Evolutionary conservation across 2,797 vertebrate genomes (phyloP), one percentile per base, ranked within the genome.

Genomic region (Graptemys geographica): DNA sequence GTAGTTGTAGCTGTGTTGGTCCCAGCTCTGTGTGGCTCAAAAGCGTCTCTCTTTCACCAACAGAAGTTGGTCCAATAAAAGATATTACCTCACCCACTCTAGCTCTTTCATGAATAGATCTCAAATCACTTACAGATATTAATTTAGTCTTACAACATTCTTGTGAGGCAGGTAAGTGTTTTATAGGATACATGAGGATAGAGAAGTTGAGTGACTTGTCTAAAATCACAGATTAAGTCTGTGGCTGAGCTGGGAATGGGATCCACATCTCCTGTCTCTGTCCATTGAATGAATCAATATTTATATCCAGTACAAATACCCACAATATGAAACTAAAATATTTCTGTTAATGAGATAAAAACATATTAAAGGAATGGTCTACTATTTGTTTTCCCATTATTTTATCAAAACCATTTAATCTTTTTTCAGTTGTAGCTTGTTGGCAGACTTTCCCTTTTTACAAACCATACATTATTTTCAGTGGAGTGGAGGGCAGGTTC

Each of bases 141-240:
- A 87, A 25, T 55, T 55, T 90, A 94, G 80, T 81, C 62, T 85
- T 28, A 11, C 33, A 13, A 91, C 94, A 95, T 88, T 95, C 81
- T 85, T 81, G 93, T 19, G 74, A 83, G 92, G 78, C 59, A 95
- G 96, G 86, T 82, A 83, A 79, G 81, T 37, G 87, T 59, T 89
- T 51, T 79, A 1, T 44, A 18, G 57, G 76, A 72, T 0, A 79
- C 15, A 65, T 81, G 65, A 57, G 10, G 0, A 47, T 83, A 0
- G 8, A 88, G 92, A 72, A 13, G 87, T 53, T 49, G n/a, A 80
- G 52, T 11, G 19, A 8, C 37, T 88, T 1, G 52, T 41, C 27
- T 8, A 19, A 76, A 82, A 2, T 44, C 79, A 3, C 8, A 11
- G n/a, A 3, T 21, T 57, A 5, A 59, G 62, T 76, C 81, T 23